phyloP scores from a whole-genome alignment of 2,888 invertebrate genomes.

The Aricia artaxerxes region DNA sequence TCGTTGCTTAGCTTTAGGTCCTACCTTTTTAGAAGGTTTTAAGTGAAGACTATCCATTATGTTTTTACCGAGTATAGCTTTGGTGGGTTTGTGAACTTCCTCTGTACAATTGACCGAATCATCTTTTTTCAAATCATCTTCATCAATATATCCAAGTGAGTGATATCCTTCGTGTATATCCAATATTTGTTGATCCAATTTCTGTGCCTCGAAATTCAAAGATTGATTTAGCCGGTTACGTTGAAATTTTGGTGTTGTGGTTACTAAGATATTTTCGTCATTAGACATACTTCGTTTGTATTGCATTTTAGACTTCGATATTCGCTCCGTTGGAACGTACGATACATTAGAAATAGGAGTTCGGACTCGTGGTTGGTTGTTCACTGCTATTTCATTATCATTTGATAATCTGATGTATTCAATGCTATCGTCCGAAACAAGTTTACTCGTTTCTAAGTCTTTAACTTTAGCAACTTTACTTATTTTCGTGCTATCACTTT shows the following conservation, averaged over 20 bases:
- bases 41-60: conserved; percentile 75
- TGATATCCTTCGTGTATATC: conserved; percentile 75
- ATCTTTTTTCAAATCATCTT: conserved; percentile 56
- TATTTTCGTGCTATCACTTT: conserved; percentile 63
- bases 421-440: conserved; percentile 68
- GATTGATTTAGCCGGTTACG: conserved; percentile 75
- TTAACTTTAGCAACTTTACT: conserved; percentile 74
- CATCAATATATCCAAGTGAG: conserved; percentile 72
- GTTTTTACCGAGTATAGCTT: conserved; percentile 71
- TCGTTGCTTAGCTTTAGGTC: conserved; percentile 72
- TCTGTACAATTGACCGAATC: conserved; percentile 50
- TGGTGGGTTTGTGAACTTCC: conserved; percentile 65
- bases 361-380: conserved; percentile 73
- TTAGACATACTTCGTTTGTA: conserved; percentile 67
- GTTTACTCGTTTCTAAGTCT: conserved; percentile 71
- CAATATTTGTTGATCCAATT: conserved; percentile 73
- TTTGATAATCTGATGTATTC: conserved; percentile 71
- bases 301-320: conserved; percentile 55
- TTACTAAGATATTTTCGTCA: conserved; percentile 60
- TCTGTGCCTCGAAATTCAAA: conserved; percentile 71
- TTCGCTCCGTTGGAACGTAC: conserved; percentile 67
- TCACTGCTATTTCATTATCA: conserved; percentile 73
- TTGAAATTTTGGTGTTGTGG: conserved; percentile 71
- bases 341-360: conserved; percentile 74
- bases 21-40: conserved; percentile 71